Conservation (phyloP, 2,113 vertebrate species). For the Prietella phreatophila region DNA sequence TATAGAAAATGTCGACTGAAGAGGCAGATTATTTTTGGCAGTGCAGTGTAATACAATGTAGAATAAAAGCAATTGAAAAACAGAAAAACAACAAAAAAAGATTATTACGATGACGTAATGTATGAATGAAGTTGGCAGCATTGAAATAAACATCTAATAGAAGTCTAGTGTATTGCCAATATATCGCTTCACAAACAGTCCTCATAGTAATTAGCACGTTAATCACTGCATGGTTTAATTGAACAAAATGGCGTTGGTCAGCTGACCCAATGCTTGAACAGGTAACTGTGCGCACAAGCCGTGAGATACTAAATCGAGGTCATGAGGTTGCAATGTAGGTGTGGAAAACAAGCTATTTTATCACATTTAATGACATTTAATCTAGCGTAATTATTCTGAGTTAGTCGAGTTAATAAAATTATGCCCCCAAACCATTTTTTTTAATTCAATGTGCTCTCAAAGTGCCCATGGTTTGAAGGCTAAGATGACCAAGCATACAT, state of each 20-base stretch:
- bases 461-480: neutral
- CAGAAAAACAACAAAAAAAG: too few relatives aligned
- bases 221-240: neutral
- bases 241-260: neutral
- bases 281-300: neutral
- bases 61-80: too few relatives aligned
- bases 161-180: neutral
- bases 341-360: neutral
- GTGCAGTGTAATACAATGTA: too few relatives aligned
- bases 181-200: neutral
- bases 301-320: neutral
- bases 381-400: neutral
- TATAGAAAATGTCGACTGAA: too few relatives aligned
- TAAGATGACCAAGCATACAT: neutral
- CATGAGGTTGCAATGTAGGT: neutral
- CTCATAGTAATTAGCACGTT: neutral
- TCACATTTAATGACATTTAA: neutral
- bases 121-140: too few relatives aligned
- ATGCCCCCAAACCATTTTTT: too few relatives aligned
- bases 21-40: too few relatives aligned
- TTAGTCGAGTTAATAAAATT: neutral
- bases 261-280: neutral
- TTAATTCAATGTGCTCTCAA: neutral
- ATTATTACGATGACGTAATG: too few relatives aligned
- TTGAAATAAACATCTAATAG: too few relatives aligned